These are phyloP conservation scores for Circaetus gallicus DNA, from an alignment of 2,113 vertebrate species.

Conservation along the genomic window DNA sequence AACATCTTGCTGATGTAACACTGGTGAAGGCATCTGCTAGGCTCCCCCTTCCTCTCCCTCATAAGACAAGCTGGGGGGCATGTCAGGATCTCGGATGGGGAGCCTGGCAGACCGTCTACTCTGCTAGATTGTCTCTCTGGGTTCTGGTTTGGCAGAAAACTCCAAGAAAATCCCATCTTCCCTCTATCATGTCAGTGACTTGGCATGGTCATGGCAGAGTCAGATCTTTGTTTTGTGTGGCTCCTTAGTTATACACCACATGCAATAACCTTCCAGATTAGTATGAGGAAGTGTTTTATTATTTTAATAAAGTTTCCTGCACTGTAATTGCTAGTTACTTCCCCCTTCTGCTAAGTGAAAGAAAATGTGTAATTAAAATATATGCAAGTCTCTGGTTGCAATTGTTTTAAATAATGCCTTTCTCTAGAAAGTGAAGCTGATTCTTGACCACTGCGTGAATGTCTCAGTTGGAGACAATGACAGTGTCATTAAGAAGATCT, in stretches of 20 bases:
- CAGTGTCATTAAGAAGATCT: slow-evolving; percentile 41
- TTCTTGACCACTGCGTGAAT: slow-evolving; percentile 83
- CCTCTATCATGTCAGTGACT: not conserved
- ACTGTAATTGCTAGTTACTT: not conserved
- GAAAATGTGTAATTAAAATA: not conserved
- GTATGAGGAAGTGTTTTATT: not conserved
- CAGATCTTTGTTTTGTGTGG: not conserved
- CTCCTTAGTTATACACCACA: not conserved
- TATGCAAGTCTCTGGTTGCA: rapidly evolving
- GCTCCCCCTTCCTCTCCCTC: not conserved
- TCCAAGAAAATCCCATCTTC: not conserved
- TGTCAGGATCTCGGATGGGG: not conserved
- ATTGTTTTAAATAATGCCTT: not conserved
- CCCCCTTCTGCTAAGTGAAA: not conserved
- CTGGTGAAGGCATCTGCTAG: not conserved
- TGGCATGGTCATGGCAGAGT: not conserved
- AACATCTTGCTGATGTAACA: not conserved
- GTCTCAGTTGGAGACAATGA: slow-evolving; percentile 57
- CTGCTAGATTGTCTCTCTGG: not conserved
- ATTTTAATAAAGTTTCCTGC: not conserved
- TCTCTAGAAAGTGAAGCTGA: slow-evolving; percentile 80
- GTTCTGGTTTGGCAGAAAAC: not conserved
- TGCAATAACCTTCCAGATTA: not conserved
- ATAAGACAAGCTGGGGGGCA: not conserved
- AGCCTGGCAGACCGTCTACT: not conserved